Conservation (phyloP, 2,888 invertebrate genomes). For the Piscicola geometra region DNA sequence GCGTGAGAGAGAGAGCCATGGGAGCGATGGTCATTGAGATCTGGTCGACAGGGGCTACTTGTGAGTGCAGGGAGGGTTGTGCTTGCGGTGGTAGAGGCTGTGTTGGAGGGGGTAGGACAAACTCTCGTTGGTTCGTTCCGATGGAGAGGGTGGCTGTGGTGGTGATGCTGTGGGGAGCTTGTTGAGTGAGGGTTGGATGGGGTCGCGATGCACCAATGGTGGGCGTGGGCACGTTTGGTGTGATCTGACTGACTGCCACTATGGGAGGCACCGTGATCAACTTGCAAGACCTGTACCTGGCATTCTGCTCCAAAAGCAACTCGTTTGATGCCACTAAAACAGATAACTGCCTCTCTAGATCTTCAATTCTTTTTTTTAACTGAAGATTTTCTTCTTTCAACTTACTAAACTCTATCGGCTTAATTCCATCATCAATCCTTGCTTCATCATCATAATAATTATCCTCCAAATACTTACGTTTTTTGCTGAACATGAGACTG, state of each 20-base stretch:
- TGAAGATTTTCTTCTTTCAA: slow-evolving; percentile 64
- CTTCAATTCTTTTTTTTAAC: slow-evolving; percentile 66
- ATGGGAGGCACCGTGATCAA: slow-evolving; percentile 47
- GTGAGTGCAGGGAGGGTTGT: slow-evolving; percentile 32
- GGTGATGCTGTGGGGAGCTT: slow-evolving; percentile 39
- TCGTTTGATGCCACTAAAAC: slow-evolving; percentile 73
- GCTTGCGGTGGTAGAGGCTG: slow-evolving; percentile 32
- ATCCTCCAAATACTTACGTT: slow-evolving; percentile 7
- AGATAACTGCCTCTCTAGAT: slow-evolving; percentile 67
- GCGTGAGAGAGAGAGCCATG: slow-evolving; percentile 22
- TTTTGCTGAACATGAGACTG: slow-evolving; percentile 2
- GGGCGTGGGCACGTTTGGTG: slow-evolving; percentile 58
- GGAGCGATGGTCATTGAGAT: slow-evolving; percentile 35
- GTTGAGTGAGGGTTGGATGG: slow-evolving; percentile 32
- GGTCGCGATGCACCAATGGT: slow-evolving; percentile 59
- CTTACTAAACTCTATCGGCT: slow-evolving; percentile 43
- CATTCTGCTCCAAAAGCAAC: slow-evolving; percentile 72
- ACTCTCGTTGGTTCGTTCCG: slow-evolving; percentile 40
- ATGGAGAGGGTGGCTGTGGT: slow-evolving; percentile 37
- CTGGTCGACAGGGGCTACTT: slow-evolving; percentile 24
- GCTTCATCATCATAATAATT: slow-evolving; percentile 20
- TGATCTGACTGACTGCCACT: slow-evolving; percentile 52
- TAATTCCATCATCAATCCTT: background rate
- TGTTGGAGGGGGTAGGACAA: slow-evolving; percentile 40
- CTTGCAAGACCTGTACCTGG: slow-evolving; percentile 61